Conservation (phyloP, 2,113 vertebrate genomes). For the Elephantulus edwardii region DNA sequence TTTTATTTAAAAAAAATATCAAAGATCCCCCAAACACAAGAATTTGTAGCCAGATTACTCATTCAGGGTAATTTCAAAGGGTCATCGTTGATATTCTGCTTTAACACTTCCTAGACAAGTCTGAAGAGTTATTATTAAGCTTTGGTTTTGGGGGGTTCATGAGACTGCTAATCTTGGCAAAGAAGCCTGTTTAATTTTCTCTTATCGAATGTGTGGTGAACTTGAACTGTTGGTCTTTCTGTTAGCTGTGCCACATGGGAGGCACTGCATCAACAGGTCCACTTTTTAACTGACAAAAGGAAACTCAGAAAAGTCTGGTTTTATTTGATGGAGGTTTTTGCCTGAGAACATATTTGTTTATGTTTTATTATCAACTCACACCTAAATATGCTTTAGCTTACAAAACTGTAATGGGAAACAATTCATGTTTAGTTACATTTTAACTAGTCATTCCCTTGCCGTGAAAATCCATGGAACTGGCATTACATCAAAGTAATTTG, state of each 20-base stretch:
- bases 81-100: not conserved
- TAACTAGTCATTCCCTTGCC: constrained; percentile 31
- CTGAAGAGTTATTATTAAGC: constrained; percentile 26
- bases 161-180: no score
- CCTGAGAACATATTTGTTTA: constrained; percentile 51
- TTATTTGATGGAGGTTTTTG: not conserved
- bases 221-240: no score
- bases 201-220: no score
- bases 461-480: constrained; percentile 42
- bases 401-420: constrained; percentile 39
- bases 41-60: not conserved
- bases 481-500: constrained; percentile 49
- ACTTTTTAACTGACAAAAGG: not conserved
- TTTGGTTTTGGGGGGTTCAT: not conserved
- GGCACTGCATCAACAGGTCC: not conserved
- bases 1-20: constrained; percentile 8
- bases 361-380: constrained; percentile 19
- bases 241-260: no score
- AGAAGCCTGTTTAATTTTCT: no score
- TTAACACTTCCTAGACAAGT: not conserved
- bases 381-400: constrained; percentile 1
- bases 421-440: constrained; percentile 55
- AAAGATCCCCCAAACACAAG: not conserved
- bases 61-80: not conserved
- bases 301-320: constrained; percentile 2